Conservation (phyloP, 2,797 vertebrate species). For the Prunella strophiata region DNA sequence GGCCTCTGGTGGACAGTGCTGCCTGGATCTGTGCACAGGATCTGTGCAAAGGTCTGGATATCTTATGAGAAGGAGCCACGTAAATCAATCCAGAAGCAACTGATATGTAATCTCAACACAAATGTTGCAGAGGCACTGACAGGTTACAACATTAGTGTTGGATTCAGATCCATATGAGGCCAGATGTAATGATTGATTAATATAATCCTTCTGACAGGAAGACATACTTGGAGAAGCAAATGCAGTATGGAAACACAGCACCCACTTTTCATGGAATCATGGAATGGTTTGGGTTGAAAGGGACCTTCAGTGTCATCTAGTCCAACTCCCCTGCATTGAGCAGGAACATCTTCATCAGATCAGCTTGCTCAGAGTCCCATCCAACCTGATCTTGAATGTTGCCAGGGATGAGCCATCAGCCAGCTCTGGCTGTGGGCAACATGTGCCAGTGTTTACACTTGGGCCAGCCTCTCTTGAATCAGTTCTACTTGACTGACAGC, state of each 20-base stretch:
- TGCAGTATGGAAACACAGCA: not conserved
- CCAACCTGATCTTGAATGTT: not conserved
- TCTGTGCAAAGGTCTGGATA: not conserved
- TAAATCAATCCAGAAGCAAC: not conserved
- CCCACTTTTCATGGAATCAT: not conserved
- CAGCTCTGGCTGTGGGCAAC: not conserved
- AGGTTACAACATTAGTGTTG: not conserved
- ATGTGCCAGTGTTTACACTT: not conserved
- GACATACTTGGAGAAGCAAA: not conserved
- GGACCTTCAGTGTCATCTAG: not conserved
- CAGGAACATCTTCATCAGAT: not conserved
- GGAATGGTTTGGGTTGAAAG: not conserved
- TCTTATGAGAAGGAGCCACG: not conserved
- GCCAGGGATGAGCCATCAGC: not conserved
- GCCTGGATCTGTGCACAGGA: not conserved
- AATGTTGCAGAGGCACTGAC: not conserved
- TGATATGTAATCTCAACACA: not conserved
- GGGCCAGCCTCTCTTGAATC: not conserved
- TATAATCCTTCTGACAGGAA: not conserved
- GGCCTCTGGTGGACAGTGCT: not conserved
- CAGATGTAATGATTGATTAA: not conserved
- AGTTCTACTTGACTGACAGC: not conserved
- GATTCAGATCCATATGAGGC: not conserved
- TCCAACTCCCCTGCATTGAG: not conserved
- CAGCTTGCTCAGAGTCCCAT: not conserved